phyloP scores from a whole-genome alignment of 1,140 invertebrate species.

The Dendrolimus kikuchii region DNA sequence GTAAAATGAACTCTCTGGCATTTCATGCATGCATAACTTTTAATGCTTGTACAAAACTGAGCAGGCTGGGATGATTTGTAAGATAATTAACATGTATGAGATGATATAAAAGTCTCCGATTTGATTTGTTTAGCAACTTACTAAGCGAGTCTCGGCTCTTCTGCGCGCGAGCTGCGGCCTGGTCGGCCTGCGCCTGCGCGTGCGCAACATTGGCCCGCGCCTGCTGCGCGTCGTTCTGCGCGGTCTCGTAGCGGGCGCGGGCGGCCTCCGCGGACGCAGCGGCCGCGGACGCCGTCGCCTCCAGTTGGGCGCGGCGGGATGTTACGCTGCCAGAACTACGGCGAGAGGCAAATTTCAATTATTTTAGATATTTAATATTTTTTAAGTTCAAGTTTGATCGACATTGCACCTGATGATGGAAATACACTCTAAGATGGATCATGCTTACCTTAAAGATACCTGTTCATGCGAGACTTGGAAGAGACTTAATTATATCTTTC shows the following conservation, averaged over 20 bases:
- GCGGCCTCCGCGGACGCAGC: conserved; percentile 16
- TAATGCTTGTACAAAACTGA: too few relatives aligned
- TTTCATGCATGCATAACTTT: too few relatives aligned
- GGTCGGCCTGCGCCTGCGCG: conserved; percentile 21
- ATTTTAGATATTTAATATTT: background rate
- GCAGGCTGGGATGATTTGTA: too few relatives aligned
- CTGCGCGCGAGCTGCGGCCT: conserved; percentile 14
- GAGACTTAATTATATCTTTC: too few relatives aligned
- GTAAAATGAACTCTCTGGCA: too few relatives aligned
- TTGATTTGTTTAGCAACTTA: conserved; percentile 9
- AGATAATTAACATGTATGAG: too few relatives aligned
- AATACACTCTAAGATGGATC: too few relatives aligned
- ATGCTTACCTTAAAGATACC: too few relatives aligned
- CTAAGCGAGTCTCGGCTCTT: conserved; percentile 18
- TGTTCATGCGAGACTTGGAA: too few relatives aligned
- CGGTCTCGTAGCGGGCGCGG: conserved; percentile 32
- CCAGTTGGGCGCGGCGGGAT: conserved; percentile 20
- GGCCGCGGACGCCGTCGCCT: conserved; percentile 13
- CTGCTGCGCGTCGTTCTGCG: conserved; percentile 31
- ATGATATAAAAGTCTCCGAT: too few relatives aligned
- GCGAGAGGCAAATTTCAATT: background rate
- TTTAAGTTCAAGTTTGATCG: too few relatives aligned
- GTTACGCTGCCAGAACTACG: conserved; percentile 26
- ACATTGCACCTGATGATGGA: too few relatives aligned
- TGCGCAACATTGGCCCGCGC: conserved; percentile 24